These are phyloP conservation scores for Malurus leucopterus DNA, from an alignment of 2,797 vertebrate genomes.

Conservation along the genomic window DNA sequence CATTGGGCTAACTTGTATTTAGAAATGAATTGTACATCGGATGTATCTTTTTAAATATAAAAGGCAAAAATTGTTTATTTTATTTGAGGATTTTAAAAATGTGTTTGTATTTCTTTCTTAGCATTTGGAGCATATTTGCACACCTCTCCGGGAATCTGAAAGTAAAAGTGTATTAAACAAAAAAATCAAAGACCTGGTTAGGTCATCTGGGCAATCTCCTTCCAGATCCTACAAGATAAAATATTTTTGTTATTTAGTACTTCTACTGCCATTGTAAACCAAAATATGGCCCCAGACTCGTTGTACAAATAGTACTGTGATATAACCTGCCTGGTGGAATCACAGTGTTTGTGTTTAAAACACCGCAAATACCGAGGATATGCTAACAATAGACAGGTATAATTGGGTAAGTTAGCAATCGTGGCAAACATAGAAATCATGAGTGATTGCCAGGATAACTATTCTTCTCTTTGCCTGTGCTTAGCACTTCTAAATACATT, in stretches of 20 bases:
- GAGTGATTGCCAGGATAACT: neutral
- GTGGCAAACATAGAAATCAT: accelerated
- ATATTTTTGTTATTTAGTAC: neutral
- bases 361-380: neutral
- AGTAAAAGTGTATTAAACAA: neutral
- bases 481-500: conserved; percentile 2
- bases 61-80: neutral
- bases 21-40: neutral
- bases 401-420: neutral
- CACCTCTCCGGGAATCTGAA: neutral
- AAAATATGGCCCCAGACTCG: neutral
- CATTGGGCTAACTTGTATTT: neutral
- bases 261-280: neutral
- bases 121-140: neutral
- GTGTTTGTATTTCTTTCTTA: neutral
- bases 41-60: neutral
- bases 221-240: neutral
- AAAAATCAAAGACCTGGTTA: neutral
- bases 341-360: neutral
- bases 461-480: neutral
- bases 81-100: neutral
- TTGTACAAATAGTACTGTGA: neutral
- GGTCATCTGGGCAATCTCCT: neutral
- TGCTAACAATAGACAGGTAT: neutral
- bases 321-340: neutral